These are phyloP conservation scores for Microvelia longipes DNA, from an alignment of 1,140 invertebrate genomes.

Conservation along the genomic window DNA sequence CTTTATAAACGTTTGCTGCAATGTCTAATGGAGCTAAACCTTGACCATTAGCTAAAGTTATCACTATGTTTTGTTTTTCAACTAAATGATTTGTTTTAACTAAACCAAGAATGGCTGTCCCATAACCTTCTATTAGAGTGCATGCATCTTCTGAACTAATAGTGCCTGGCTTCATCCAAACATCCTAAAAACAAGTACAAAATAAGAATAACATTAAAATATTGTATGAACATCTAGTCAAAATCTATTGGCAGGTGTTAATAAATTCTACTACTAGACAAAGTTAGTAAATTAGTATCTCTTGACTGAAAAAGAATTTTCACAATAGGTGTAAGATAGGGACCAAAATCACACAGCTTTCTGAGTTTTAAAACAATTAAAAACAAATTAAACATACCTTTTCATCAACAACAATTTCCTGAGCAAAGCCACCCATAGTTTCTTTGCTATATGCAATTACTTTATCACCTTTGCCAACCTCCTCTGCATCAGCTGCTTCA, in stretches of 20 bases:
- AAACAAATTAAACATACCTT: too few species aligned
- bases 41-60: conserved; percentile 42
- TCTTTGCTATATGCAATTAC: conserved; percentile 38
- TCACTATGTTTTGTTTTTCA: conserved; percentile 36
- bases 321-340: too few species aligned
- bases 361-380: too few species aligned
- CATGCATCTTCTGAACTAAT: conserved; percentile 32
- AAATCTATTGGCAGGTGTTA: too few species aligned
- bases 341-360: too few species aligned
- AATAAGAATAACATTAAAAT: neutral
- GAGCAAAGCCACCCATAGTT: conserved; percentile 36
- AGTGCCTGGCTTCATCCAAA: conserved; percentile 37
- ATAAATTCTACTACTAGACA: too few species aligned
- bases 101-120: conserved; percentile 40
- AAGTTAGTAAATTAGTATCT: too few species aligned
- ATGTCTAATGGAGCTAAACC: conserved; percentile 45
- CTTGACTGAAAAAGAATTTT: too few species aligned
- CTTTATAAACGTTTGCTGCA: conserved; percentile 41
- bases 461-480: conserved; percentile 30
- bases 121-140: conserved; percentile 39
- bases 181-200: conserved; percentile 32
- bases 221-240: neutral
- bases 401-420: conserved; percentile 34
- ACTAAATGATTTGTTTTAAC: conserved; percentile 36
- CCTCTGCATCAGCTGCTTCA: conserved; percentile 19